Conservation (phyloP, 2,797 vertebrate species). For the Hydrocynus forskahlii region DNA sequence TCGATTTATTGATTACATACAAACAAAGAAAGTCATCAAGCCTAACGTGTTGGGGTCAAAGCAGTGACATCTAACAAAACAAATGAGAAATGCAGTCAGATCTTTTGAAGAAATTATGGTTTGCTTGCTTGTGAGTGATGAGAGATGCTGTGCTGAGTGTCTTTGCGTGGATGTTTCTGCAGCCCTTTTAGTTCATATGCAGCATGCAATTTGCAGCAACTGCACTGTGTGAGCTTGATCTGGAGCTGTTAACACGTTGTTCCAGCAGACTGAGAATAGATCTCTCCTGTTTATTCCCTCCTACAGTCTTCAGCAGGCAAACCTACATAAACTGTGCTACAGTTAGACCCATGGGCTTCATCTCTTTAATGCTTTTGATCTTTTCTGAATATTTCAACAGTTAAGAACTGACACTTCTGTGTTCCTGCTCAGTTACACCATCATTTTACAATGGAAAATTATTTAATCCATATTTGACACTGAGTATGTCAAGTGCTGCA, state of each 20-base stretch:
- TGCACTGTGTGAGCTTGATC: background rate
- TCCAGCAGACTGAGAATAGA: constrained; percentile 1
- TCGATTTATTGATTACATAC: background rate
- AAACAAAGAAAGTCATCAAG: background rate
- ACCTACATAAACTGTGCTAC: background rate
- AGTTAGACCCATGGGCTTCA: background rate
- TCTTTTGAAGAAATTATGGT: background rate
- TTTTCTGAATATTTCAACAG: background rate
- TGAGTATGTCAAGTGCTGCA: background rate
- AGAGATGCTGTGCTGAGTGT: background rate
- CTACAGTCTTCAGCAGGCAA: no score
- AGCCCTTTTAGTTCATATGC: constrained; percentile 23
- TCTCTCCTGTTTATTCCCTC: no score
- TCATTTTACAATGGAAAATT: no score
- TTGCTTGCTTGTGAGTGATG: background rate
- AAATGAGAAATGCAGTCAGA: background rate
- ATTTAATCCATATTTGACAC: no score
- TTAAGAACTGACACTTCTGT: background rate
- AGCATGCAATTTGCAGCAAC: background rate
- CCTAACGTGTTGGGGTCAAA: background rate
- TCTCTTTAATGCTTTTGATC: background rate
- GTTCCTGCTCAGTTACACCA: no score
- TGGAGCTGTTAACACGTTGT: background rate
- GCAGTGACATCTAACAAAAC: background rate
- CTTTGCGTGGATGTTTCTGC: background rate